Evolutionary conservation across 1,140 invertebrate genomes (phyloP), one percentile per base, ranked within the genome.

Genomic region (Zaprionus africanus): DNA sequence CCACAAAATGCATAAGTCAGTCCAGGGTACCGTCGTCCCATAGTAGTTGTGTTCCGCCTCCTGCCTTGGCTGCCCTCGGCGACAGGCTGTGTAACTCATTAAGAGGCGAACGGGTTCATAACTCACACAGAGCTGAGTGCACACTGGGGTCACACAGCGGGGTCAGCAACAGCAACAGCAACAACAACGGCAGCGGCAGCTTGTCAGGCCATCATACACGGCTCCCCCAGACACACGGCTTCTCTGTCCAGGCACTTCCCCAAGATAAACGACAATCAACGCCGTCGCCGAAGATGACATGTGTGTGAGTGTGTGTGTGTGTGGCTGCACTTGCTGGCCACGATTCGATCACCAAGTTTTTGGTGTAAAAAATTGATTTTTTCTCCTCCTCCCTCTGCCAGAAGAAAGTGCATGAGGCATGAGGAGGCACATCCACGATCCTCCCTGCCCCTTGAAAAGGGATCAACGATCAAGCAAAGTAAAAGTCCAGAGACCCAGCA

Each of bases 101-200:
- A 90, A 65, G 80, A 71, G 46, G 54, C 84, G 54, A 90, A 87
- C 84, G 76, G 82, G 84, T 90, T 87, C 84, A 87, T 87, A 87
- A 90, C 81, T 90, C 81, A 56, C 41, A 46, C 41, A 46, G 41
- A 46, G 41, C 41, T n/a, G 38, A 9, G 49, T 19, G 57, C 46
- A 49, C 22, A 58, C 49, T 38, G 57, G 57, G 81, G 81, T 84
- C 81, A 82, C 43, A 28, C 57, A 53, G 31, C 43, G 49, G 57
- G 62, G 67, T 70, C 67, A 69, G 57, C 28, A 9, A 26, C 15
- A 2, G 43, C 51, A 72, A 34, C 69, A 64, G 19, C 64, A 51
- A 11, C 71, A 34, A 15, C 53, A 59, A 46, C 66, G 24, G 0
- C 49, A 43, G 26, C 49, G 17, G 56, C 56, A 65, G 46, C 66